phyloP scores from a whole-genome alignment of 2,888 invertebrate genomes.

The Apotomis turbidana region DNA sequence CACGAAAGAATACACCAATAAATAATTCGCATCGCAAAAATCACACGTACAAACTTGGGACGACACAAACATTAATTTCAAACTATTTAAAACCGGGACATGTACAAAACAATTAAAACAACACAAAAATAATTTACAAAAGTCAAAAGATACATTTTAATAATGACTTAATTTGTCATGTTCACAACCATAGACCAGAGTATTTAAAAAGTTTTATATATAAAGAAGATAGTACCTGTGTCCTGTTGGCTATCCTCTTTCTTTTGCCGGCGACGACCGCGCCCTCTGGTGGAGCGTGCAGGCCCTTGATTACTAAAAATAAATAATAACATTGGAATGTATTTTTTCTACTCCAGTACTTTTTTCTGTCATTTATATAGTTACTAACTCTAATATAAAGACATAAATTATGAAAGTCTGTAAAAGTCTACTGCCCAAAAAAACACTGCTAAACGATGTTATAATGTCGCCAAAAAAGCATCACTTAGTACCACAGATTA shows the following conservation, averaged over 20 bases:
- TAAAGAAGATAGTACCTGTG: constrained; percentile 60
- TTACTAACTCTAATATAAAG: too few species aligned
- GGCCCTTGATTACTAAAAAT: constrained; percentile 69
- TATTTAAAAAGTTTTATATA: neutral
- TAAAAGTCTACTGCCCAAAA: too few species aligned
- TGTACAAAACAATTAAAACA: constrained; percentile 6
- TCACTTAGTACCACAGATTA: too few species aligned
- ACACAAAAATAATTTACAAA: constrained; percentile 7
- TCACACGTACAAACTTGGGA: neutral
- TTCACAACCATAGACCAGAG: neutral
- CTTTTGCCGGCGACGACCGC: constrained; percentile 58
- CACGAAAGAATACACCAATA: neutral
- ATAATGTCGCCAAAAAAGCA: too few species aligned
- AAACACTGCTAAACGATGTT: too few species aligned
- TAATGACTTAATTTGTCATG: neutral
- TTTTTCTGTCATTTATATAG: too few species aligned
- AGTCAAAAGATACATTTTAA: neutral
- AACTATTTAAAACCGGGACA: neutral
- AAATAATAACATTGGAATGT: neutral
- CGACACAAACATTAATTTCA: neutral
- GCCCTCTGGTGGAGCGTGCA: constrained; percentile 63
- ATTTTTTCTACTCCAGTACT: too few species aligned
- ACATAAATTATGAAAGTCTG: too few species aligned
- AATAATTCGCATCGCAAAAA: neutral
- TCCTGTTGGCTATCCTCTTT: constrained; percentile 73